Base-by-base conservation (phyloP, 1,140 invertebrate genomes). In the Fragariocoptes setiger region DNA sequence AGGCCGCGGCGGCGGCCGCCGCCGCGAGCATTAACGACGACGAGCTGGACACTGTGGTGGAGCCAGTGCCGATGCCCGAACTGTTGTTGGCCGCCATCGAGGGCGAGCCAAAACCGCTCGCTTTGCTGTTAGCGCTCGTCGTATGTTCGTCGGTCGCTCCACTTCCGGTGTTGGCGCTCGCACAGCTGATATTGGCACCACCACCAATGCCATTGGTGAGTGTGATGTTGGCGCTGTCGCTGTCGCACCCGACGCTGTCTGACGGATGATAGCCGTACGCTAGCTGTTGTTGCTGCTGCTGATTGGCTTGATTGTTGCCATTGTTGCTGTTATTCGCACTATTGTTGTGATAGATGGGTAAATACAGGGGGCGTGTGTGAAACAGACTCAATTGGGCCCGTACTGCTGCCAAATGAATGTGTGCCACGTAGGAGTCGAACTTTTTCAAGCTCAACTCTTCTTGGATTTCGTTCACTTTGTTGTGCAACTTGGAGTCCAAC, bases 371-470 rank as follows among this genome's bases (percentile, higher is more conserved):
- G n/a, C n/a, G n/a, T n/a, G n/a, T n/a, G n/a, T n/a, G n/a, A 31
- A 42, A 19, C 16, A 25, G 12, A 19, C 58, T 66, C 67, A 85
- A 79, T 71, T 86, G 79, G 44, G 78, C 71, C 60, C 72, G 69
- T 19, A 86, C 69, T 18, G 79, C 76, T 20, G 76, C 71, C 18
- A 88, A 62, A 56, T 85, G 79, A 41, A 90, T 68, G 56, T 83
- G 78, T 19, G 80, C 76, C 19, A 80, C 72, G 40, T 76, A 68
- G 39, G 86, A 67, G 60, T 90, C 80, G 55, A 83, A 88, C 50
- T 76, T 69, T 59, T 88, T 88, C 61, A 79, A 67, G 49, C 78
- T 83, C 55, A 92, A 77, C 51, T 92, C 82, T 58, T 88, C 80
- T 61, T 92, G 75, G 17, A 80, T 59, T 60, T 92, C 82, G 55